phyloP scores from a whole-genome alignment of 1,140 invertebrate species.

The Zaprionus gabonicus region DNA sequence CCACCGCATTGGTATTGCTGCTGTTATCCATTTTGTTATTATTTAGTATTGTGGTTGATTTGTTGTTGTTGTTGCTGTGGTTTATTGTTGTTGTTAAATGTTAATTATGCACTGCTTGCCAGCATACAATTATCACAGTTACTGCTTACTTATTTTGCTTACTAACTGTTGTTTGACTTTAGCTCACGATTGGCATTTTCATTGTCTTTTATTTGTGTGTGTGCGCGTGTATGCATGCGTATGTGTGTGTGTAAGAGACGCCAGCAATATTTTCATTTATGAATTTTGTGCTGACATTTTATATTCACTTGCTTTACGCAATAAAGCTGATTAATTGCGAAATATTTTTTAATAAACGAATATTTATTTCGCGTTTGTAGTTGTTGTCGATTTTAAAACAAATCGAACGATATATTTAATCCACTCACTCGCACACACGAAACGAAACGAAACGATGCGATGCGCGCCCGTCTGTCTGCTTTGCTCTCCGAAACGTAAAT shows the following conservation, averaged over 20 bases:
- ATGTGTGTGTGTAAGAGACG: slow-evolving; percentile 19
- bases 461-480: slow-evolving; percentile 58
- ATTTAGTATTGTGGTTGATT: slow-evolving; percentile 13
- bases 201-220: slow-evolving; percentile 51
- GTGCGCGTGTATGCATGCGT: slow-evolving; percentile 8
- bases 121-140: slow-evolving; percentile 57
- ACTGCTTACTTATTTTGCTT: slow-evolving; percentile 46
- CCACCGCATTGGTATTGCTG: slow-evolving; percentile 46
- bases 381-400: slow-evolving; percentile 73
- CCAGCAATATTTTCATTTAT: slow-evolving; percentile 23
- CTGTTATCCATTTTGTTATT: slow-evolving; percentile 70
- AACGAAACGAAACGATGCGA: slow-evolving; percentile 41
- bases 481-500: slow-evolving; percentile 59
- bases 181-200: slow-evolving; percentile 71
- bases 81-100: slow-evolving; percentile 60
- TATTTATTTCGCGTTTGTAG: slow-evolving; percentile 47
- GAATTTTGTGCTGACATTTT: slow-evolving; percentile 41
- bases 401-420: slow-evolving; percentile 59
- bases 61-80: slow-evolving; percentile 53
- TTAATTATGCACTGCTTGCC: slow-evolving; percentile 48
- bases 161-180: slow-evolving; percentile 52
- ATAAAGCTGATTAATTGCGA: slow-evolving; percentile 56
- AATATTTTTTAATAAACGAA: slow-evolving; percentile 53
- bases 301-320: slow-evolving; percentile 49
- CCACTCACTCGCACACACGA: slow-evolving; percentile 46